These are phyloP conservation scores for Odontamblyopus rebecca DNA, from an alignment of 2,797 vertebrate species.

Conservation along the genomic window DNA sequence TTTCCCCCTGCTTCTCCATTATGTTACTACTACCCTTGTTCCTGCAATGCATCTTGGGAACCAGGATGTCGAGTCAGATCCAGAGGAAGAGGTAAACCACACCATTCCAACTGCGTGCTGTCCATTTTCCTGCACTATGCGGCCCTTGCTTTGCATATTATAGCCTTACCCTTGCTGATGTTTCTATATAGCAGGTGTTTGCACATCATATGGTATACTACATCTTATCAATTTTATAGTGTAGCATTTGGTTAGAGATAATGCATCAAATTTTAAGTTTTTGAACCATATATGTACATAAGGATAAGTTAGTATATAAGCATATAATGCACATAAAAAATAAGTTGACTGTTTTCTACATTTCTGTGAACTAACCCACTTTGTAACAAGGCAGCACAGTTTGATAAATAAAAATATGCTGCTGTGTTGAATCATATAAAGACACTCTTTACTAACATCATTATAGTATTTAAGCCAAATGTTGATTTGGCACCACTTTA, in stretches of 20 bases:
- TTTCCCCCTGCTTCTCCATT: constrained; percentile 97
- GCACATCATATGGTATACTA: constrained; percentile 66
- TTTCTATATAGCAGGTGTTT: constrained; percentile 51
- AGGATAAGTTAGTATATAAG: constrained; percentile 6
- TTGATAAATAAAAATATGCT: constrained; percentile 27
- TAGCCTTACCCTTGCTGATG: constrained; percentile 61
- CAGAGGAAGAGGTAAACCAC: constrained; percentile 98
- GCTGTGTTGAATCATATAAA: constrained; percentile 18
- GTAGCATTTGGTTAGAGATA: constrained; percentile 30
- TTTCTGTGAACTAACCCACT: constrained; percentile 9
- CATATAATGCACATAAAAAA: constrained; percentile 17
- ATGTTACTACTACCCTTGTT: constrained; percentile 96
- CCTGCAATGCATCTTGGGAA: constrained; percentile 99
- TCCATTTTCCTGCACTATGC: constrained; percentile 50
- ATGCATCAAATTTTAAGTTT: constrained; percentile 10
- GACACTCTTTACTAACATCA: constrained; percentile 29
- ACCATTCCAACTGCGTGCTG: constrained; percentile 71
- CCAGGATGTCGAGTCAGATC: constrained; percentile 99
- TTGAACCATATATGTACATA: constrained; percentile 9
- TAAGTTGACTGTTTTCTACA: constrained; percentile 4
- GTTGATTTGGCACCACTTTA: constrained; percentile 41
- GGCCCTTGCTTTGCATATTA: constrained; percentile 60
- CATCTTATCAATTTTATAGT: constrained; percentile 44
- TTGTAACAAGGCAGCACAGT: constrained; percentile 19
- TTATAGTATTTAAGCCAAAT: constrained; percentile 40